Percentiles rank a stretch among this genome's conserved stretches.
phyloP scores from a whole-genome alignment of 2,113 vertebrate species.

The Chloroceryle aenea region DNA sequence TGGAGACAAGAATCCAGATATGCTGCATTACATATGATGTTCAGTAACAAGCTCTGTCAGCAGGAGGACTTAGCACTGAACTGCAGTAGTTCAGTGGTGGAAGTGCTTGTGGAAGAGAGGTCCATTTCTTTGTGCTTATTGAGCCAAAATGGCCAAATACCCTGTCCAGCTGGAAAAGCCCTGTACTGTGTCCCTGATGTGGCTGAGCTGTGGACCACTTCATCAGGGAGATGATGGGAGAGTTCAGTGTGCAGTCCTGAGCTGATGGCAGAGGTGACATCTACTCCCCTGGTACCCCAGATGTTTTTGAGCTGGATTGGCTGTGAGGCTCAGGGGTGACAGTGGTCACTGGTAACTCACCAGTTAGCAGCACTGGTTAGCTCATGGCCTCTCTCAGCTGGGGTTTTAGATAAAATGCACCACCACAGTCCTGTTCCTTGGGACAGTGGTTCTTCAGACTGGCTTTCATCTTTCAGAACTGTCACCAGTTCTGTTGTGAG shows the following conservation, averaged over 20 bases:
- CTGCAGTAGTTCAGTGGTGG: fast-evolving
- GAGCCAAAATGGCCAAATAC: background rate
- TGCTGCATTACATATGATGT: background rate
- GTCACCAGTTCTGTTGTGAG: background rate
- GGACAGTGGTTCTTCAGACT: background rate
- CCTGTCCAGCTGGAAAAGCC: background rate
- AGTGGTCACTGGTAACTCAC: no score
- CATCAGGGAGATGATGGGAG: background rate
- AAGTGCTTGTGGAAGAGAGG: background rate
- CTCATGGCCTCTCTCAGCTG: background rate
- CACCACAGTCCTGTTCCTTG: background rate
- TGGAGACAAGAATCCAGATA: background rate
- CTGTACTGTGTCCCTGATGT: background rate
- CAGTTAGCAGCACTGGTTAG: background rate
- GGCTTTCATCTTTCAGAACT: background rate
- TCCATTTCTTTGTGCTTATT: background rate
- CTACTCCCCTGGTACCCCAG: background rate
- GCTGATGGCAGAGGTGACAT: background rate
- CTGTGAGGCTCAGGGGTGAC: background rate
- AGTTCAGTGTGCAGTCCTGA: background rate
- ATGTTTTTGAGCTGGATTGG: background rate
- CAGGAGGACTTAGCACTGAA: background rate
- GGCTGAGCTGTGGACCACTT: background rate
- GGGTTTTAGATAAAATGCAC: background rate
- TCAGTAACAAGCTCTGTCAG: background rate